A percentile compares a stretch with the other conserved stretches of the same genome.
These are phyloP conservation scores for Trachelipus rathkii DNA, from an alignment of 1,140 invertebrate genomes.

Conservation along the genomic window DNA sequence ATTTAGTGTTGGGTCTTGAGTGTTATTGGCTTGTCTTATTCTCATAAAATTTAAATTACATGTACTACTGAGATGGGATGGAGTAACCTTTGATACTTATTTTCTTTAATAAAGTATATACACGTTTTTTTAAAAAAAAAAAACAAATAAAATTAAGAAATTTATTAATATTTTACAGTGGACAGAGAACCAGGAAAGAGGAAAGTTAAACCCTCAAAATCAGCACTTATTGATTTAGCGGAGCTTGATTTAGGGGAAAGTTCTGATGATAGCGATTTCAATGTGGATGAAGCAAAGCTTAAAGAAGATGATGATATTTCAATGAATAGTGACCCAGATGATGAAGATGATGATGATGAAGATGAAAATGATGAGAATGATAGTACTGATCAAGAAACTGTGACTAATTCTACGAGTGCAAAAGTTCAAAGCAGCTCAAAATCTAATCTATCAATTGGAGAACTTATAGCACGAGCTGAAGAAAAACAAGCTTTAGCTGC, in stretches of 20 bases:
- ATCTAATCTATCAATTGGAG: constrained; percentile 36
- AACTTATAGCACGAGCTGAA: constrained; percentile 37
- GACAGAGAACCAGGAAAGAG: constrained; percentile 78
- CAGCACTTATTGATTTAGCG: constrained; percentile 64
- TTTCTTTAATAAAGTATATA: neutral
- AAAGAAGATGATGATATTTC: constrained; percentile 54
- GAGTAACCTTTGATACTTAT: too few relatives aligned
- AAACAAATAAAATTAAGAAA: neutral
- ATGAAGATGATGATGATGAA: constrained; percentile 30
- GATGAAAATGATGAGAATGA: constrained; percentile 51
- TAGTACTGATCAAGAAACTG: constrained; percentile 47
- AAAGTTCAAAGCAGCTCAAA: constrained; percentile 43
- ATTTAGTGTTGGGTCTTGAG: too few relatives aligned
- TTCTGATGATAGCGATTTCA: constrained; percentile 91
- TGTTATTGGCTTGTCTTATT: too few relatives aligned
- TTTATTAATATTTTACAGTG: constrained; percentile 58
- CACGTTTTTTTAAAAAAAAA: neutral
- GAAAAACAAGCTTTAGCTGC: constrained; percentile 7
- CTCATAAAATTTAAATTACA: too few relatives aligned
- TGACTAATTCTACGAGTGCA: constrained; percentile 40
- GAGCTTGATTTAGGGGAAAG: constrained; percentile 85
- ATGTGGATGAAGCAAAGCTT: constrained; percentile 79
- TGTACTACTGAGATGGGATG: too few relatives aligned
- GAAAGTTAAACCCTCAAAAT: constrained; percentile 67
- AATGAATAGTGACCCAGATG: constrained; percentile 44